Conservation (phyloP, 30 jellyfish, hydroid and myxozoan genomes). For the Nemopilema nomurai region DNA sequence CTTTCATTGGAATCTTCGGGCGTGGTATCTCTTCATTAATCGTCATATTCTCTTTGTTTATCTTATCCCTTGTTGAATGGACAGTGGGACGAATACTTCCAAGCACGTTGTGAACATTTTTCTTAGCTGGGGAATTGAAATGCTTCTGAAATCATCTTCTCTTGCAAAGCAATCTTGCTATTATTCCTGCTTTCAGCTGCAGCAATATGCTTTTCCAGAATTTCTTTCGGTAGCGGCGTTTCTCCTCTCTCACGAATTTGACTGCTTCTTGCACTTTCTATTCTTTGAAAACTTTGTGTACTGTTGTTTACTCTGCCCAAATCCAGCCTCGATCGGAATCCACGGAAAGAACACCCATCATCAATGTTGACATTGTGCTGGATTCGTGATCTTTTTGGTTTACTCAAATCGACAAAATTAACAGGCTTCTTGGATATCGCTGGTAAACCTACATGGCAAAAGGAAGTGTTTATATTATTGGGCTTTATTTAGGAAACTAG, state of each 20-base stretch:
- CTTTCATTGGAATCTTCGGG: background rate
- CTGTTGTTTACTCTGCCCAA: constrained; percentile 18
- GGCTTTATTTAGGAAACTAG: too few relatives aligned
- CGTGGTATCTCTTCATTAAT: background rate
- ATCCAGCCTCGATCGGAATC: constrained; percentile 18
- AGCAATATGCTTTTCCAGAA: constrained; percentile 49
- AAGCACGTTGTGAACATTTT: background rate
- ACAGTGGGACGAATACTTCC: background rate
- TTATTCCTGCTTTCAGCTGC: constrained; percentile 20
- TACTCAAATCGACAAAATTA: constrained; percentile 51
- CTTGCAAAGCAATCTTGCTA: background rate
- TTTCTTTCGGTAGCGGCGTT: constrained; percentile 31
- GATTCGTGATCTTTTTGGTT: constrained; percentile 36
- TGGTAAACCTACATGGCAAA: background rate
- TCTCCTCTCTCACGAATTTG: background rate
- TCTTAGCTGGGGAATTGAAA: background rate
- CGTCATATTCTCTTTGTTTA: background rate
- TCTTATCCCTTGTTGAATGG: background rate
- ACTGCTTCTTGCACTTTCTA: background rate
- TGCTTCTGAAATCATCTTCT: background rate
- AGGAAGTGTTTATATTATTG: background rate
- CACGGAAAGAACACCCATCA: background rate
- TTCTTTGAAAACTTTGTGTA: background rate
- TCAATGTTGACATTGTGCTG: constrained; percentile 34
- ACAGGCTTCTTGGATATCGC: constrained; percentile 20